Base-by-base conservation (phyloP, 92 coral and sea anemone species). In the Muricea muricata region DNA sequence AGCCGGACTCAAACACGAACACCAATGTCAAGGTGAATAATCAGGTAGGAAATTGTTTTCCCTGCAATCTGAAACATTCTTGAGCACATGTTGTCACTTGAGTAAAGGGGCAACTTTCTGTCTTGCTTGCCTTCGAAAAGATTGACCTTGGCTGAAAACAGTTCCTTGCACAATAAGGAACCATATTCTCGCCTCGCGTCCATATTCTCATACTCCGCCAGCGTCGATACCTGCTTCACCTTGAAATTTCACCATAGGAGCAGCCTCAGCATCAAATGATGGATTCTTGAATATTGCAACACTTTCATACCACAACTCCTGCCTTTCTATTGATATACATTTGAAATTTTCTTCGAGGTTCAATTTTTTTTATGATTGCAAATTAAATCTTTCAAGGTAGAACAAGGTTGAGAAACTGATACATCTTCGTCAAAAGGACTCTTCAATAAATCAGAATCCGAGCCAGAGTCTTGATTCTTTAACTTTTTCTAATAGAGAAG, bases 171-270 rank as follows among this genome's bases (percentile, higher is more conserved):
- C 15, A 84, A 45, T 14, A 57, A 61, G 58, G 52, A 73, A 29
- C 54, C 88, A 86, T 86, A 86, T 40, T 86, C 93, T 65, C 90
- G 75, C n/a, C 84, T 52, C n/a, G n/a, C n/a, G n/a, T n/a, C n/a
- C n/a, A n/a, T n/a, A n/a, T n/a, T n/a, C n/a, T n/a, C n/a, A n/a
- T 24, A 89, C 73, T 3, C 90, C 93, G 15, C 90, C 93, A 28
- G 74, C 57, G 40, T 80, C 73, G 35, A 80, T 46, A 32, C 73
- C 71, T 14, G 37, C 73, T 80, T 80, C 73, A 2, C 73, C 73
- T 1, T 60, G 42, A 80, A 80, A 80, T 80, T 39, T 40, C 29
- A 80, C 40, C 26, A 25, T 34, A 8, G 87, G 87, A 79, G 46
- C 74, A 56, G 87, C 82, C 7, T 30, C 42, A 66, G 54, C 56